Evolutionary conservation across 2,888 invertebrate genomes (phyloP).

Genomic region (Apeira syringaria): DNA sequence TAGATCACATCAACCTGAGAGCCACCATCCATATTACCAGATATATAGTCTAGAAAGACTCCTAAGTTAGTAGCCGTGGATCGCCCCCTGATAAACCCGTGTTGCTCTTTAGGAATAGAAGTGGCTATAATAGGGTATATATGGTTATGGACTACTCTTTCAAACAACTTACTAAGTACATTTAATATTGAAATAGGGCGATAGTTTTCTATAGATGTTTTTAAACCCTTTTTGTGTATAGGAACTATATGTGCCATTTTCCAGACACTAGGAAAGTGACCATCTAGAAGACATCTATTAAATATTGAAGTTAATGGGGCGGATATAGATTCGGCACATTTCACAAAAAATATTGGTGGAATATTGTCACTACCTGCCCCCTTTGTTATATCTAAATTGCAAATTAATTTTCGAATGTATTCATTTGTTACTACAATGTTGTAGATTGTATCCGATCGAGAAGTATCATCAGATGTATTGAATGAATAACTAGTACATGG

Average conservation of each 20-base stretch:
- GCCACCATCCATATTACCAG: slow-evolving; percentile 10
- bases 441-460: too few species aligned
- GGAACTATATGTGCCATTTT: slow-evolving; percentile 23
- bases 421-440: too few species aligned
- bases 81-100: neutral
- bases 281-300: slow-evolving; percentile 12
- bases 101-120: neutral
- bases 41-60: neutral
- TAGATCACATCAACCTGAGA: slow-evolving; percentile 22
- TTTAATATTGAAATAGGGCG: too few species aligned
- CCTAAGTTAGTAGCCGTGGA: neutral
- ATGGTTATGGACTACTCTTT: neutral
- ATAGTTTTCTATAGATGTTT: too few species aligned
- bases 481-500: too few species aligned
- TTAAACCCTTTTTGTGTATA: neutral
- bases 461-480: too few species aligned
- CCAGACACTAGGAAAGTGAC: slow-evolving; percentile 21
- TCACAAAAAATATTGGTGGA: slow-evolving; percentile 16
- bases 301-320: slow-evolving; percentile 14
- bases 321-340: slow-evolving; percentile 14
- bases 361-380: slow-evolving; percentile 19
- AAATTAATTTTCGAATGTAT: too few species aligned
- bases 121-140: neutral
- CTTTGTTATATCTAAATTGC: neutral
- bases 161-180: too few species aligned